Conservation (phyloP, 2,797 vertebrate genomes). For the Strix occidentalis region DNA sequence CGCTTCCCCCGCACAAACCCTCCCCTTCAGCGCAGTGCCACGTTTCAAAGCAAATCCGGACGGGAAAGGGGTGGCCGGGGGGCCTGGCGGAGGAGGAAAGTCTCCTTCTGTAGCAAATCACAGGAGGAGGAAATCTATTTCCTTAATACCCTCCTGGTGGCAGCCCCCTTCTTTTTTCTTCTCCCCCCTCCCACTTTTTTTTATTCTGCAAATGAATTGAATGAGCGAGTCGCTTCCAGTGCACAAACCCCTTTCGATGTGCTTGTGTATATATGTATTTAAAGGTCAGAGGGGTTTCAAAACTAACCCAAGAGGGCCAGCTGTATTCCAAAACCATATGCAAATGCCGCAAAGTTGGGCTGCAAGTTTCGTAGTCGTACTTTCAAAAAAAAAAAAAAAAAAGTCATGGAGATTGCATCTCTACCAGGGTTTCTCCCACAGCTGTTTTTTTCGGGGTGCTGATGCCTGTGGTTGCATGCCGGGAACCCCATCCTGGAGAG, state of each 20-base stretch:
- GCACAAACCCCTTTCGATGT: background rate
- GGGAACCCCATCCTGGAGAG: rapidly evolving
- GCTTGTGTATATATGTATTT: background rate
- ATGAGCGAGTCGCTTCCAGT: conserved; percentile 1
- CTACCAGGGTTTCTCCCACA: background rate
- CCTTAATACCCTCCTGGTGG: background rate
- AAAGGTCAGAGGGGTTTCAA: background rate
- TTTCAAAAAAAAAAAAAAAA: background rate
- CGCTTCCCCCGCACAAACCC: conserved; percentile 9
- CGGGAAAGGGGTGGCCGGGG: conserved; percentile 58
- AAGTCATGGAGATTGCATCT: background rate
- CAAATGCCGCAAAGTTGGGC: conserved; percentile 13
- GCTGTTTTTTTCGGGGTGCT: background rate
- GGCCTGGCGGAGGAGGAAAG: conserved; percentile 36
- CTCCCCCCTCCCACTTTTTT: rapidly evolving
- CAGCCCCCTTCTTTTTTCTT: background rate
- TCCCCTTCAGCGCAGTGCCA: conserved; percentile 81
- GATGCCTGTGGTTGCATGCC: background rate
- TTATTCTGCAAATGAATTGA: background rate
- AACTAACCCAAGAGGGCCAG: background rate
- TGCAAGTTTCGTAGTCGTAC: background rate
- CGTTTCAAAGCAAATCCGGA: conserved; percentile 82
- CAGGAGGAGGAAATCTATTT: conserved; percentile 31
- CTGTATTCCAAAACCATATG: background rate
- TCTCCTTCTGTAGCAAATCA: conserved; percentile 39